A percentile compares a stretch with the other conserved stretches of the same genome.
phyloP scores from a whole-genome alignment of 1,140 invertebrate species.

The Caenorhabditis inopinata region DNA sequence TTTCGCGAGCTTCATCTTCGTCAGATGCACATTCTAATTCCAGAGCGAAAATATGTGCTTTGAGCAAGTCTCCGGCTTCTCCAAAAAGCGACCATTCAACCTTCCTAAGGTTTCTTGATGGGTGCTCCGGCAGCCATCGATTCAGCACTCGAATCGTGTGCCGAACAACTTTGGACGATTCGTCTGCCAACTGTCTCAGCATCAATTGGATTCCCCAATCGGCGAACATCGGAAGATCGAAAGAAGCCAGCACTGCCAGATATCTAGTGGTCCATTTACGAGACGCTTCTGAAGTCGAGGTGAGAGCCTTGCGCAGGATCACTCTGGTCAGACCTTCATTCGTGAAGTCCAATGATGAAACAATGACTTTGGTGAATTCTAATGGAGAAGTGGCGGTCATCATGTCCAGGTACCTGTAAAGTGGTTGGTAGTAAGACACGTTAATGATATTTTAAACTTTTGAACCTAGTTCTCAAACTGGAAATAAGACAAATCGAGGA shows the following conservation, averaged over 20 bases:
- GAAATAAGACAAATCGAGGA: not conserved
- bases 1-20: conserved; percentile 32
- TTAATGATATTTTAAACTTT: too few species aligned
- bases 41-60: conserved; percentile 35
- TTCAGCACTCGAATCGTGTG: conserved; percentile 45
- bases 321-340: conserved; percentile 18
- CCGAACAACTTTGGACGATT: conserved; percentile 44
- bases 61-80: conserved; percentile 47
- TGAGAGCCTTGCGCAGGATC: conserved; percentile 46
- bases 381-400: conserved; percentile 32
- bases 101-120: conserved; percentile 9
- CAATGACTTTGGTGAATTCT: conserved; percentile 46
- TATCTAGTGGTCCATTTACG: conserved; percentile 47
- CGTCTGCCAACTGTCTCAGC: conserved; percentile 43
- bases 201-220: conserved; percentile 40
- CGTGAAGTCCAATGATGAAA: conserved; percentile 41
- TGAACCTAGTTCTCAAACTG: not conserved
- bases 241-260: conserved; percentile 34
- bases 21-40: conserved; percentile 29
- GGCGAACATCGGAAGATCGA: conserved; percentile 25
- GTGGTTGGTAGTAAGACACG: too few species aligned
- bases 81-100: conserved; percentile 38
- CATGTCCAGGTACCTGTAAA: conserved; percentile 46
- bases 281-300: conserved; percentile 34
- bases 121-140: conserved; percentile 45